These are phyloP conservation scores for Troides aeacus DNA, from an alignment of 2,888 invertebrate species.

Conservation along the genomic window DNA sequence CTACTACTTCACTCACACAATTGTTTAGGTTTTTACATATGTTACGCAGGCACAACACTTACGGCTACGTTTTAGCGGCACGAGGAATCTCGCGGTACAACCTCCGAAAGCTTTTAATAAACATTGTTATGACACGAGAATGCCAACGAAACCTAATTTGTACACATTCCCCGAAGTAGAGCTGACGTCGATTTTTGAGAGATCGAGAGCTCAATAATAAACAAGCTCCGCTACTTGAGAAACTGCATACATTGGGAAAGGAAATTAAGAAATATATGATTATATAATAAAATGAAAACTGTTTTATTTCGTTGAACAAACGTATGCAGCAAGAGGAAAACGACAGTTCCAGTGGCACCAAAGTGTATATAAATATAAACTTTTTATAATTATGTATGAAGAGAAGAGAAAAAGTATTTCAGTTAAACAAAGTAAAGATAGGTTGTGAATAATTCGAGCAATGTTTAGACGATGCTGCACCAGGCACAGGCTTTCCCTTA, in stretches of 20 bases:
- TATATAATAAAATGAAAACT: too few relatives aligned
- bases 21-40: background rate
- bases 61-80: background rate
- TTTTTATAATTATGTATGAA: background rate
- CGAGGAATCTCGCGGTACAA: background rate
- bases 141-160: conserved; percentile 34
- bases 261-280: too few relatives aligned
- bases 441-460: conserved; percentile 70
- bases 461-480: conserved; percentile 62
- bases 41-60: background rate
- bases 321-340: too few relatives aligned
- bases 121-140: conserved; percentile 34
- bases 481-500: conserved; percentile 64
- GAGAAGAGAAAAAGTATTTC: background rate
- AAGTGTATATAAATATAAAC: too few relatives aligned
- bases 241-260: too few relatives aligned
- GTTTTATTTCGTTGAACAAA: too few relatives aligned
- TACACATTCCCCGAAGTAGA: conserved; percentile 14
- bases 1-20: too few relatives aligned
- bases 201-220: background rate
- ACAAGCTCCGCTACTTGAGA: too few relatives aligned
- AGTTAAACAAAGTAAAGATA: conserved; percentile 50
- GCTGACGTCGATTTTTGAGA: conserved; percentile 22
- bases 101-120: conserved; percentile 34
- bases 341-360: too few relatives aligned